A percentile compares a stretch with the other conserved stretches of the same genome.
Conservation (phyloP, 1,140 invertebrate species). For the Dendrolimus kikuchii region DNA sequence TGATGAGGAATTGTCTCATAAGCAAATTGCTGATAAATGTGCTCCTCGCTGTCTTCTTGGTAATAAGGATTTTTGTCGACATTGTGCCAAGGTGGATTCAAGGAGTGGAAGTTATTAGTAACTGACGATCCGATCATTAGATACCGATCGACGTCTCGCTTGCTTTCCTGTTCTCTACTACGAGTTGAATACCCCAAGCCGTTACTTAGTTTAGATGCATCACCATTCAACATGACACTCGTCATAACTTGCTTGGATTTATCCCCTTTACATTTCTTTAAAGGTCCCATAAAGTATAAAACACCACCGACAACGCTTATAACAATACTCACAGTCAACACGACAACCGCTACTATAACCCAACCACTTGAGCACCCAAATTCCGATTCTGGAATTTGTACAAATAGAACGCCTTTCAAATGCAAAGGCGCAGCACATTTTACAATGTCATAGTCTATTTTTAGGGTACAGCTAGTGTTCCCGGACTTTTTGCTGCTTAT, state of each 20-base stretch:
- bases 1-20: constrained; percentile 71
- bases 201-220: constrained; percentile 67
- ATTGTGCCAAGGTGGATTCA: constrained; percentile 73
- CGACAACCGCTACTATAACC: constrained; percentile 72
- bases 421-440: constrained; percentile 72
- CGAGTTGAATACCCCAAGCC: constrained; percentile 63
- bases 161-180: constrained; percentile 63
- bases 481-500: constrained; percentile 45
- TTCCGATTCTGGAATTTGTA: constrained; percentile 73
- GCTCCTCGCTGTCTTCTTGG: constrained; percentile 67
- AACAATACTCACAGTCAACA: constrained; percentile 72
- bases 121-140: constrained; percentile 72
- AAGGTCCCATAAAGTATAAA: constrained; percentile 72
- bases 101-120: constrained; percentile 72
- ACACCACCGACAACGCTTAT: constrained; percentile 72
- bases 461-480: constrained; percentile 51
- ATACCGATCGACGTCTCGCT: constrained; percentile 72
- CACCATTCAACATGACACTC: constrained; percentile 66
- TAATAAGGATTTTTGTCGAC: constrained; percentile 70
- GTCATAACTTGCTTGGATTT: constrained; percentile 70
- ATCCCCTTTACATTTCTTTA: constrained; percentile 70
- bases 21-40: constrained; percentile 75
- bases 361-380: constrained; percentile 75
- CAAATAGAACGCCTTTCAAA: constrained; percentile 62
- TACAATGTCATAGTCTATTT: constrained; percentile 70